Conservation (phyloP, 2,888 invertebrate genomes). For the Hemaris fuciformis region DNA sequence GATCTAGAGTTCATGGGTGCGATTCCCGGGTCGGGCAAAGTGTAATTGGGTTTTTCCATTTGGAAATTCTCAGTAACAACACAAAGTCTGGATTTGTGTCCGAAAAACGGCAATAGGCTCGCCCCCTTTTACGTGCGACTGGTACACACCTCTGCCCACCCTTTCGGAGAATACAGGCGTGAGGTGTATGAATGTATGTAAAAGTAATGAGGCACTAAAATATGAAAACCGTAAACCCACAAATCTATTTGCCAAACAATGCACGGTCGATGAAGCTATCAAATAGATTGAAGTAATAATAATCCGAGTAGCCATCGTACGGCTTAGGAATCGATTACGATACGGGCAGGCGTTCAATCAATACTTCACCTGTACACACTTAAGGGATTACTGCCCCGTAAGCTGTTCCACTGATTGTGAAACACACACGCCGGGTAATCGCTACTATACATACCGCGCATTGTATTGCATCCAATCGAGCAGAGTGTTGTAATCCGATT, state of each 20-base stretch:
- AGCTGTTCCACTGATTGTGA: slow-evolving; percentile 4
- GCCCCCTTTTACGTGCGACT: too few species aligned
- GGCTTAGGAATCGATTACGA: background rate
- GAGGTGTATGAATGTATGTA: too few species aligned
- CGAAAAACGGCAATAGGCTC: too few species aligned
- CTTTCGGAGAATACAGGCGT: too few species aligned
- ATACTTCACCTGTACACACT: background rate
- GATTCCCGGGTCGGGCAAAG: too few species aligned
- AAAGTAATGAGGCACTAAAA: too few species aligned
- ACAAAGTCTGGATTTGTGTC: too few species aligned
- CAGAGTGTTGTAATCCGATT: background rate
- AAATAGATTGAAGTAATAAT: background rate
- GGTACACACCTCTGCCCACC: too few species aligned
- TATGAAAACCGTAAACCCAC: too few species aligned
- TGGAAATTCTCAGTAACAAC: too few species aligned
- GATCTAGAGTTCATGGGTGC: too few species aligned
- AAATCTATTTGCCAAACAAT: background rate
- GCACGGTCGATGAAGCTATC: background rate
- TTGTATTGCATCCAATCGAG: background rate
- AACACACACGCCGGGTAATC: background rate
- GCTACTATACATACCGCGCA: background rate
- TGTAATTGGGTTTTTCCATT: too few species aligned
- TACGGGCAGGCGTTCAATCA: background rate
- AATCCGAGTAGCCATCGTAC: background rate
- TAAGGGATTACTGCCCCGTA: background rate